Evolutionary conservation across 1,140 invertebrate genomes (phyloP), one percentile per base, ranked within the genome.

Genomic region (Macrotrachela quadricornifera): DNA sequence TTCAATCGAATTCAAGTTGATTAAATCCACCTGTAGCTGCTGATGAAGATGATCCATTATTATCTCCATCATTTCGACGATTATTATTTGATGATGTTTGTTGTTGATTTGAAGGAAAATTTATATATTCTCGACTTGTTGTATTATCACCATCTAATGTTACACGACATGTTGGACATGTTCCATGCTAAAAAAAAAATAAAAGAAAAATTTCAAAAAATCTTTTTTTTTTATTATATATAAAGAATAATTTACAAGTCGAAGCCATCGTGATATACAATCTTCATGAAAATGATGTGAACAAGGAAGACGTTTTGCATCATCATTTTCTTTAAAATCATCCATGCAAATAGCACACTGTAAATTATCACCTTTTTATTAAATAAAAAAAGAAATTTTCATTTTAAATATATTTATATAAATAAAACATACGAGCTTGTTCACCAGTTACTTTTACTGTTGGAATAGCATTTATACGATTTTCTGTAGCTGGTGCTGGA

Each of bases 331-430:
- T 59, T 74, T 71, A 65, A 88, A 90, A 65, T 86, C 81, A 61
- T 95, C 90, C 86, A 91, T 92, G 69, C 90, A 97, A 9, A 95
- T 83, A 4, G 87, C 87, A 71, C 91, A 97, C 62, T 94, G 84
- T 12, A 85, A 71, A 63, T 80, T 82, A 37, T 76, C 72, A 58
- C 81, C 80, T 80, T 59, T 38, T 51, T 45, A 16, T 55, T 51
- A 51, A 56, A 48, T 52, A 15, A 2, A 38, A 14, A 14, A 16
- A 40, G 6, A 48, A 41, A 36, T 44, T 9, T 15, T 47, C 17
- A 0, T 0, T 38, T 21, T 21, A 54, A 14, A 69, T 73, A 73
- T 62, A 79, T 79, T 77, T 57, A 84, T 0, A 46, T 21, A 38
- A 54, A 4, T 30, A 2, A 4, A 16, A 70, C 74, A 73, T 63